Conservation (phyloP, 1,140 invertebrate genomes). For the Drosophila truncata region DNA sequence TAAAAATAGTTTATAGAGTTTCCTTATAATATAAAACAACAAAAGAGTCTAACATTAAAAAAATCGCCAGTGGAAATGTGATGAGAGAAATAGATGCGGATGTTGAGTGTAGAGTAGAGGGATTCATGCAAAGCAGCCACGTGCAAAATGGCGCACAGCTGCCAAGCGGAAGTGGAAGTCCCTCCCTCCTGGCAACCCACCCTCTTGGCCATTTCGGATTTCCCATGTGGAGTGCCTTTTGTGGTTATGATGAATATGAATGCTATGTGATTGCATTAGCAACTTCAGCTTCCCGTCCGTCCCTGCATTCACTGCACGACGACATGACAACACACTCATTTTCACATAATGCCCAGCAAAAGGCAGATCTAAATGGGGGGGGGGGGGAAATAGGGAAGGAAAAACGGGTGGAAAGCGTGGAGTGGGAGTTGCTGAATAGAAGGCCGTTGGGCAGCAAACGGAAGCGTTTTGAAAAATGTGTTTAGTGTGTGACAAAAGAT, state of each 20-base stretch:
- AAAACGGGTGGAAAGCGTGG: not conserved
- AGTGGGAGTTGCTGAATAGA: slow-evolving; percentile 12
- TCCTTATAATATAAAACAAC: no score
- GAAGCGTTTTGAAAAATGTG: slow-evolving; percentile 78
- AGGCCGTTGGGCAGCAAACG: slow-evolving; percentile 41
- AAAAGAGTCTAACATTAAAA: no score
- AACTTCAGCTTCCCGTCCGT: slow-evolving; percentile 60
- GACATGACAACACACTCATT: slow-evolving; percentile 69
- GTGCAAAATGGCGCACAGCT: slow-evolving; percentile 58
- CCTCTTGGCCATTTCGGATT: slow-evolving; percentile 19
- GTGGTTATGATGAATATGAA: slow-evolving; percentile 83
- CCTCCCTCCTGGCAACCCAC: not conserved
- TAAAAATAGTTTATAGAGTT: not conserved
- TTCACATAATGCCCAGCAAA: slow-evolving; percentile 52
- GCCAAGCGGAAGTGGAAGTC: slow-evolving; percentile 46
- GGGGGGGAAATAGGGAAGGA: not conserved
- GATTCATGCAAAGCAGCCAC: slow-evolving; percentile 50
- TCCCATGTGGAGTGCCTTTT: slow-evolving; percentile 73
- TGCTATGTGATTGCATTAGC: slow-evolving; percentile 83
- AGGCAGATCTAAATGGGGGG: not conserved
- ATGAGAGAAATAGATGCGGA: slow-evolving; percentile 14
- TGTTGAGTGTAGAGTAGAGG: not conserved
- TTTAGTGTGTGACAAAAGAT: slow-evolving; percentile 74
- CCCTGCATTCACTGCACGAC: slow-evolving; percentile 25
- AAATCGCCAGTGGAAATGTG: slow-evolving; percentile 20